Percentiles rank a stretch among this genome's conserved stretches.
Evolutionary conservation across 2,113 vertebrate species (phyloP).

Genomic region (Galemys pyrenaicus): DNA sequence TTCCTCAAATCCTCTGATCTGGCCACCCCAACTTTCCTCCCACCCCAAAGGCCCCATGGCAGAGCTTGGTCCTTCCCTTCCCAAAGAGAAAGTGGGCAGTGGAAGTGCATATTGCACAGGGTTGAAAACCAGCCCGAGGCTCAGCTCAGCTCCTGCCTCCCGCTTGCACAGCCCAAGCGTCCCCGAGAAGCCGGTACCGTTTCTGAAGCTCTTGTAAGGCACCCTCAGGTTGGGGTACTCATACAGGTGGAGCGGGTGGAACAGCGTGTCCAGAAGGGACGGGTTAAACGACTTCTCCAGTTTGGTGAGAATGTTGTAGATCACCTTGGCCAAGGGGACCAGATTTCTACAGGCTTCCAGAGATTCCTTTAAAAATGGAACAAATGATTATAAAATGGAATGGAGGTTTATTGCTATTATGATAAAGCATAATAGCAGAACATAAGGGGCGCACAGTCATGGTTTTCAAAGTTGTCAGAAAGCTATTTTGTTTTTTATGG

Average conservation of each 20-base stretch:
- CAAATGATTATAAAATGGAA: not conserved
- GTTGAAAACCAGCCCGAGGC: not conserved
- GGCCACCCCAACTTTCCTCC: not conserved
- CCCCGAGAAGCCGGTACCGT: not conserved
- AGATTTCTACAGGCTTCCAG: slow-evolving; percentile 61
- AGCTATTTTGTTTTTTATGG: not conserved
- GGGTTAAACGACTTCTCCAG: slow-evolving; percentile 54
- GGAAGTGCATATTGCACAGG: too few relatives aligned
- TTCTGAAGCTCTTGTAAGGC: slow-evolving; percentile 39
- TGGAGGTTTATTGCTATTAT: not conserved
- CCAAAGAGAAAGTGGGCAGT: not conserved
- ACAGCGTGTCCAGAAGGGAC: not conserved
- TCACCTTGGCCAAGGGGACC: slow-evolving; percentile 57
- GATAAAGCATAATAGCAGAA: too few relatives aligned
- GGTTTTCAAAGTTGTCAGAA: not conserved
- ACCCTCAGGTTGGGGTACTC: slow-evolving; percentile 57
- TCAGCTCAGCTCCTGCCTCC: not conserved
- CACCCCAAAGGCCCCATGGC: too few relatives aligned
- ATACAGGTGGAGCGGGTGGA: slow-evolving; percentile 15
- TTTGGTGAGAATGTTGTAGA: slow-evolving; percentile 64
- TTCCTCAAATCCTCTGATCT: too few relatives aligned
- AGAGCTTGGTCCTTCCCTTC: not conserved
- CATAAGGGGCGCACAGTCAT: too few relatives aligned
- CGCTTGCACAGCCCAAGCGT: not conserved
- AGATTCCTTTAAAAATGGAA: slow-evolving; percentile 61